Conservation (phyloP, 2,797 vertebrate species). For the Onychomys arenicola region DNA sequence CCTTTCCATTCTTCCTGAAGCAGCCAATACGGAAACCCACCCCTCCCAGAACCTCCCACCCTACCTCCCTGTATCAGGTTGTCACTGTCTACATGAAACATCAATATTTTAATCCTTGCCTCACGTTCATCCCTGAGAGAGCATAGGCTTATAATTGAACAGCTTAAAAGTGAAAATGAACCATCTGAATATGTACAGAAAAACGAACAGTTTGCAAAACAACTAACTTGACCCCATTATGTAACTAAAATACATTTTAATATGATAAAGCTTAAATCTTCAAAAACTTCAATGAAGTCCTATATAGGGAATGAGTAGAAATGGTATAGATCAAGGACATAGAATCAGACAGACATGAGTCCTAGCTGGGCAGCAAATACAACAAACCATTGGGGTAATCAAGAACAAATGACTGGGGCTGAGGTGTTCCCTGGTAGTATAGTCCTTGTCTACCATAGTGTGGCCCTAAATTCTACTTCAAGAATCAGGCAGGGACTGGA, state of each 20-base stretch:
- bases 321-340: background rate
- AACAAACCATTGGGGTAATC: background rate
- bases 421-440: background rate
- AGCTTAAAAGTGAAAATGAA: background rate
- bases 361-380: background rate
- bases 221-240: background rate
- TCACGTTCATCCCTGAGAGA: conserved; percentile 6
- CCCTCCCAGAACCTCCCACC: background rate
- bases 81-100: background rate
- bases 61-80: background rate
- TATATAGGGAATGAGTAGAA: background rate
- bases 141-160: background rate
- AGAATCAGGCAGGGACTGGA: background rate
- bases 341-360: background rate
- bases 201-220: background rate
- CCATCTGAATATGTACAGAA: background rate
- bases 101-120: conserved; percentile 22
- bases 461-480: background rate
- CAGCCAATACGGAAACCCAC: background rate
- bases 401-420: background rate
- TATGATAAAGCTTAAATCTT: background rate
- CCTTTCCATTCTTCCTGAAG: background rate
- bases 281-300: background rate
- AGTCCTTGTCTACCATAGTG: background rate
- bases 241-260: conserved; percentile 22